Evolutionary conservation across 2,888 invertebrate genomes (phyloP).

Genomic region (Tolmerus cingulatus): DNA sequence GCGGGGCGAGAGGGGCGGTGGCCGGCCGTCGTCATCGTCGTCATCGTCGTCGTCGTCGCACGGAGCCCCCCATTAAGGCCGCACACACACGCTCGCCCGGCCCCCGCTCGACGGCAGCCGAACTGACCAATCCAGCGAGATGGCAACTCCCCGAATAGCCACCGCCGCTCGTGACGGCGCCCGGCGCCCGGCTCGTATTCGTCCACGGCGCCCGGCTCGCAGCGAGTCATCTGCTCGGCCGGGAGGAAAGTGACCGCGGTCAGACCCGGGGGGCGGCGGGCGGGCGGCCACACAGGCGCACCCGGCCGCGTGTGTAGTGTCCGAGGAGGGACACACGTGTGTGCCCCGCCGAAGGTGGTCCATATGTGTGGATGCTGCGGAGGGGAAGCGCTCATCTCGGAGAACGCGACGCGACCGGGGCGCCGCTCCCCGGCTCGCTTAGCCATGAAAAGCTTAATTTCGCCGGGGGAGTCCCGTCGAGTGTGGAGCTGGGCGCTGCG

Average conservation of each 20-base stretch:
- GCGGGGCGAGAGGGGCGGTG: neutral
- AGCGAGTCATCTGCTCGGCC: slow-evolving; percentile 2
- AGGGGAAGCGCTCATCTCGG: neutral
- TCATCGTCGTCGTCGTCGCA: too few relatives aligned
- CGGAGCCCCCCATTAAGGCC: neutral
- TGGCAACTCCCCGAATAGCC: slow-evolving; percentile 51
- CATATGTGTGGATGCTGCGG: slow-evolving; percentile 23
- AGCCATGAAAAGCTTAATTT: neutral
- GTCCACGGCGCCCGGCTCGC: neutral
- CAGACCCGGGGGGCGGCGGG: neutral
- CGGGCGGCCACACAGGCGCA: neutral
- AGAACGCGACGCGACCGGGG: neutral
- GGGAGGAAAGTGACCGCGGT: slow-evolving; percentile 8
- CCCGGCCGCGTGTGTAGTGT: slow-evolving; percentile 2
- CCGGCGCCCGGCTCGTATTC: slow-evolving; percentile 4
- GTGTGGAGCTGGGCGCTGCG: neutral
- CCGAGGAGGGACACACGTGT: slow-evolving; percentile 8
- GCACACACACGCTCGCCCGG: neutral
- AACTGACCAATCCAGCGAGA: slow-evolving; percentile 53
- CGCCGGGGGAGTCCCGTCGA: neutral
- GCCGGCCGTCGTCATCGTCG: too few relatives aligned
- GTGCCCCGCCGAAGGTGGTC: neutral
- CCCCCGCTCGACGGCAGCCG: neutral
- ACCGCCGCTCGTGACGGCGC: neutral
- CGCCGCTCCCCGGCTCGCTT: neutral